These are phyloP conservation scores for Pyrrhia umbra DNA, from an alignment of 2,888 invertebrate genomes.

Conservation along the genomic window DNA sequence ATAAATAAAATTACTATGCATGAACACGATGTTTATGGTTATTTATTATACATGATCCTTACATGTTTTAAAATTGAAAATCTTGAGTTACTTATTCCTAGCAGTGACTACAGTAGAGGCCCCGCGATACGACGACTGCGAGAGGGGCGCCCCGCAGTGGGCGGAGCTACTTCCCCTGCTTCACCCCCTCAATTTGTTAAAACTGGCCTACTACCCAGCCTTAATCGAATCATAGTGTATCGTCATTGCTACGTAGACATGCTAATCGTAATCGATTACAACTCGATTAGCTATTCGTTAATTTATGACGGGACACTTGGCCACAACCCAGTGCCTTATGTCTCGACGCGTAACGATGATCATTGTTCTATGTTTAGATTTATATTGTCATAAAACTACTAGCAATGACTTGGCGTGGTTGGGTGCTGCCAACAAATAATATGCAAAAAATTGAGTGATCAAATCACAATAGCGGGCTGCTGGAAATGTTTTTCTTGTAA, in stretches of 20 bases:
- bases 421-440: slow-evolving; percentile 60
- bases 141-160: no score
- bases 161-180: no score
- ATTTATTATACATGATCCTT: no score
- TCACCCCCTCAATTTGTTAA: no score
- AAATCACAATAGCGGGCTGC: slow-evolving; percentile 61
- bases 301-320: slow-evolving; percentile 70
- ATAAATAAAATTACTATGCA: no score
- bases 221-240: slow-evolving; percentile 35
- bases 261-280: slow-evolving; percentile 53
- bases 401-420: slow-evolving; percentile 53
- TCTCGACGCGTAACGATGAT: slow-evolving; percentile 54
- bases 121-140: no score
- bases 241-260: slow-evolving; percentile 50
- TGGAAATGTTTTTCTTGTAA: slow-evolving; percentile 69
- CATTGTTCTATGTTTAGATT: slow-evolving; percentile 75
- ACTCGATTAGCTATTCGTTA: slow-evolving; percentile 55
- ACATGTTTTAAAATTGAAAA: no score
- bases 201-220: no score
- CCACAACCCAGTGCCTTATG: slow-evolving; percentile 66
- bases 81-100: no score
- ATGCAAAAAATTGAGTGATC: slow-evolving; percentile 48
- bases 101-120: no score
- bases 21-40: no score
- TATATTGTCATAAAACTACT: slow-evolving; percentile 73